Percentiles rank a stretch among this genome's conserved stretches.
These are phyloP conservation scores for pig (Sus scrofa) DNA, from an alignment of 2,113 vertebrate genomes.

Conservation along the genomic window DNA sequence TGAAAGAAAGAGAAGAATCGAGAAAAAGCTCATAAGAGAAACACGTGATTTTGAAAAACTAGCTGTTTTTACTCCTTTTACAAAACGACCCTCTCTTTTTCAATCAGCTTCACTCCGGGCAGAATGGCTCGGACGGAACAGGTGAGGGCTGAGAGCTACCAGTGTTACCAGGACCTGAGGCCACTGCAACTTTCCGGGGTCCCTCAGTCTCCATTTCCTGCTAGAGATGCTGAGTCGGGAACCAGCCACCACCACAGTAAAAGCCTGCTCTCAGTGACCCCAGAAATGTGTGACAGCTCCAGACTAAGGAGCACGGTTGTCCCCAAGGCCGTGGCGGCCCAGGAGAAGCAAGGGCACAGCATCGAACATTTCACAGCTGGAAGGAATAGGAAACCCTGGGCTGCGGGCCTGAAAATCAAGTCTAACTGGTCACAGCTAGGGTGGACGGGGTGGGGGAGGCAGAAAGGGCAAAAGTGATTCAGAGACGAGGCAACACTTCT, in stretches of 20 bases:
- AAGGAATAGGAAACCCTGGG: background rate
- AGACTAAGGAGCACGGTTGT: background rate
- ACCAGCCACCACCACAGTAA: background rate
- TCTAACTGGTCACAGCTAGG: background rate
- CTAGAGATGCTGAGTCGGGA: background rate
- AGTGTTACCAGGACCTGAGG: fast-evolving
- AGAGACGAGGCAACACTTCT: conserved; percentile 46
- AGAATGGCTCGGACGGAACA: fast-evolving
- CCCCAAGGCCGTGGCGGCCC: background rate
- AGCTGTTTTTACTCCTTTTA: background rate
- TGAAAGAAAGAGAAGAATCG: background rate
- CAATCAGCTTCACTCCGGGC: background rate
- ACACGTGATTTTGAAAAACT: background rate
- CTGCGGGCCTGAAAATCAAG: background rate
- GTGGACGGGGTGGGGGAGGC: background rate
- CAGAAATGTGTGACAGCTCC: background rate
- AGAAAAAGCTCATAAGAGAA: background rate
- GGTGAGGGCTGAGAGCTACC: background rate
- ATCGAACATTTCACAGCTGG: background rate
- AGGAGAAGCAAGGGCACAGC: background rate
- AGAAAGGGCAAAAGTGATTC: conserved; percentile 29
- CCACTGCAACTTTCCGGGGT: background rate
- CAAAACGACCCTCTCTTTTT: background rate
- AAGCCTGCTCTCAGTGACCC: background rate
- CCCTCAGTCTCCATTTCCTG: background rate